These are phyloP conservation scores for Prinia subflava DNA, from an alignment of 2,113 vertebrate genomes.

Conservation along the genomic window DNA sequence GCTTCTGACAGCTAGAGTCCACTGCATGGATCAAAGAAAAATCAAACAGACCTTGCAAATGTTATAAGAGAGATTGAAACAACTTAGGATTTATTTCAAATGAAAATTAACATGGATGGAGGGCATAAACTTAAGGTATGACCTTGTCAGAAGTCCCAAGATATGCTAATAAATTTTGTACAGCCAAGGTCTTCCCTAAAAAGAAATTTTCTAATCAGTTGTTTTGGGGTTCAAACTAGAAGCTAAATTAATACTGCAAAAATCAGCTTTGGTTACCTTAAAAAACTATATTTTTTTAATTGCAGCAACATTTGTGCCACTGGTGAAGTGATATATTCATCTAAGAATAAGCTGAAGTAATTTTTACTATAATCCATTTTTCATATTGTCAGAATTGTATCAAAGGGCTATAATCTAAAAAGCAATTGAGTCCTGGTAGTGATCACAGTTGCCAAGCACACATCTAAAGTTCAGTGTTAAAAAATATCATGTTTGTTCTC, in stretches of 20 bases:
- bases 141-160: neutral
- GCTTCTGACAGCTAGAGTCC: neutral
- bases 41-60: neutral
- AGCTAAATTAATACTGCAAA: neutral
- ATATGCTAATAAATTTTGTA: neutral
- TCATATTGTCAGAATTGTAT: neutral
- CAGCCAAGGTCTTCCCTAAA: neutral
- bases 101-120: neutral
- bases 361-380: neutral
- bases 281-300: neutral
- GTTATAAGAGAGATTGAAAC: neutral
- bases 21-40: neutral
- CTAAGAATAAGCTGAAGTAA: neutral
- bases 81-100: neutral
- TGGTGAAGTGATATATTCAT: neutral
- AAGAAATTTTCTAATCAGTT: neutral
- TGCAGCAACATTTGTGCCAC: neutral
- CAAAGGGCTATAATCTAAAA: neutral
- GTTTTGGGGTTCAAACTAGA: neutral
- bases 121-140: neutral
- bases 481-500: neutral
- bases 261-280: neutral
- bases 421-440: neutral
- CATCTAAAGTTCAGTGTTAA: neutral
- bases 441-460: neutral